Conservation (phyloP, 1,140 invertebrate species). For the roundworm (Caenorhabditis elegans) region WBcel235 BX284606.5:9503501-9504000, state of each 20-base stretch:
- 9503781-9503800: not conserved
- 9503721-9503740: too few relatives aligned
- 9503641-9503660: not conserved
- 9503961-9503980: slow-evolving; percentile 61
- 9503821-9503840: not conserved
- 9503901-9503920: slow-evolving; percentile 45
- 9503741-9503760: too few relatives aligned
- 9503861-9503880: not conserved
- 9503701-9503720: too few relatives aligned
- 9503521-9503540: not conserved
- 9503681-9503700: too few relatives aligned
- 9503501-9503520: not conserved
- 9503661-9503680: too few relatives aligned
- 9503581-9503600: not conserved
- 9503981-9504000: slow-evolving; percentile 57
- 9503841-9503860: too few relatives aligned
- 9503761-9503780: too few relatives aligned
- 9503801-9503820: not conserved
- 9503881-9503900: not conserved
- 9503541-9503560: slow-evolving; percentile 14
- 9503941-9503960: slow-evolving; percentile 57
- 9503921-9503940: slow-evolving; percentile 60
- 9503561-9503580: not conserved
- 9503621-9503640: not conserved
- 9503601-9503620: not conserved